These are phyloP conservation scores for Caerostris extrusa DNA, from an alignment of 1,140 invertebrate genomes.

Conservation along the genomic window DNA sequence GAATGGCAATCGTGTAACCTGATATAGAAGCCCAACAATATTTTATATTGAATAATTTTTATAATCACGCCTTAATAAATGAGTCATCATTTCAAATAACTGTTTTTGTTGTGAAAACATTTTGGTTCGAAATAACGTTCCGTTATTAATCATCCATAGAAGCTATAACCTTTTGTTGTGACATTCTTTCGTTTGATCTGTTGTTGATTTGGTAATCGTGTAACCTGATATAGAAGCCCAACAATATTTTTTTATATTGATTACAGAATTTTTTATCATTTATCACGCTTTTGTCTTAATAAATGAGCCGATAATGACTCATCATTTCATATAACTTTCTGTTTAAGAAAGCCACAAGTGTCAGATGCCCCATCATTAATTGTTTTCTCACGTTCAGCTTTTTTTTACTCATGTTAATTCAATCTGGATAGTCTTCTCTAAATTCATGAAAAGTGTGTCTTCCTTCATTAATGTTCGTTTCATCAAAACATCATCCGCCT, in stretches of 20 bases:
- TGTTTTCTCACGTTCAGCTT: background rate
- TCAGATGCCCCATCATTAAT: background rate
- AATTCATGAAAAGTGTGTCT: constrained; percentile 13
- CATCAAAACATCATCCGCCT: background rate
- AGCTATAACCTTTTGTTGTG: too few species aligned
- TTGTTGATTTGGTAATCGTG: too few species aligned
- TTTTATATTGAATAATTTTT: too few species aligned
- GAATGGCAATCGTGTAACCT: too few species aligned
- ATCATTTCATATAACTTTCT: background rate
- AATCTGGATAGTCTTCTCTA: background rate
- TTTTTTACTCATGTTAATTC: background rate
- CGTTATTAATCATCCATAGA: too few species aligned
- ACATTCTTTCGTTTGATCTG: too few species aligned
- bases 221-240: too few species aligned
- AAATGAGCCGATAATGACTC: background rate
- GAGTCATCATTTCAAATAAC: background rate
- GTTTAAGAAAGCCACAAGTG: background rate
- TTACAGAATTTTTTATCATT: too few species aligned
- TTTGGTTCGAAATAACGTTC: too few species aligned
- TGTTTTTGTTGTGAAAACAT: background rate
- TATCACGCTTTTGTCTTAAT: too few species aligned
- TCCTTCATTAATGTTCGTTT: constrained; percentile 4
- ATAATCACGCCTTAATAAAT: background rate
- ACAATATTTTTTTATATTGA: too few species aligned
- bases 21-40: too few species aligned